Evolutionary conservation across 2,888 invertebrate genomes (phyloP), one percentile per base, ranked within the genome.

Genomic region (Amorpha juglandis): DNA sequence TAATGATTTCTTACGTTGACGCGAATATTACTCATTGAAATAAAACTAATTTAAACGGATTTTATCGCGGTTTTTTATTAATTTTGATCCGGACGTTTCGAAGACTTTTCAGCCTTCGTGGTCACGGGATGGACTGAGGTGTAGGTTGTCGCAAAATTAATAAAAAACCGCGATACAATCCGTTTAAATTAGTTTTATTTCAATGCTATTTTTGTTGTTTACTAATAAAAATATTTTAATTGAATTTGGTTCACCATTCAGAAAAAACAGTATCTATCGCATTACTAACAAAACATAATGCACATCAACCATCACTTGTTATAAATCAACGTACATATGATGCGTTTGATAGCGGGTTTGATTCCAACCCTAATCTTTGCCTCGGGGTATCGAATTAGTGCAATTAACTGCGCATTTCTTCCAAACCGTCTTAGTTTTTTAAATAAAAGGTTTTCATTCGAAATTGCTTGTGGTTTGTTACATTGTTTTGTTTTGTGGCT

Each of bases 361-460:
- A 81, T 77, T 80, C 83, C 77, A 72, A 72, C 70, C 67, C 70
- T 84, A 87, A 86, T 87, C 80, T 74, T 72, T 62, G 78, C 88
- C 84, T 65, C 69, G 53, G 81, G 88, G 75, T 69, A 67, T 66
- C 70, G 80, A 87, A 88, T 87, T 87, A 80, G 73, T 76, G 75
- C 83, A 88, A 88, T 88, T 87, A 88, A 67, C 63, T 78, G 75
- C 69, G 72, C 76, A 79, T 82, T 82, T 82, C 79, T 74, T 82
- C 58, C 78, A 82, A 80, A 79, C 63, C 71, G 67, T 72, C 75
- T 81, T 78, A 73, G 75, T 68, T 79, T 79, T 70, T 69, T 65
- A 64, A 64, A 45, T 45, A 45, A 52, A 70, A 48, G 35, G 48
- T 69, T 74, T 77, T 71, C 63, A 63, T 67, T 67, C 51, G 47